Evolutionary conservation across 2,888 invertebrate species (phyloP), one percentile per base, ranked within the genome.

Genomic region (Morpho deidamia): DNA sequence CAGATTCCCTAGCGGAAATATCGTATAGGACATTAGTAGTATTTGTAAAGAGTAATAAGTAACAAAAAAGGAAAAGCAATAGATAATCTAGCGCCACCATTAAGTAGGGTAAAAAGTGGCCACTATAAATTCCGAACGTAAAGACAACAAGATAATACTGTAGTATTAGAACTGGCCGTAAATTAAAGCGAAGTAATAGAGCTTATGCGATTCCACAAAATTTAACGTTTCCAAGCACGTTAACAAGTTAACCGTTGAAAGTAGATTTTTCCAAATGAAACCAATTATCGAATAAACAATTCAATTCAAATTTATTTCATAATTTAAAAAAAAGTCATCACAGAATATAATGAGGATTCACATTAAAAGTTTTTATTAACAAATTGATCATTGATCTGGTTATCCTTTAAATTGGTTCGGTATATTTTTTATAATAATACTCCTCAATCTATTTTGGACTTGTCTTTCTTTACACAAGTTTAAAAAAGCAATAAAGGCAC

Each of bases 121-220:
- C 44, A 32, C 57, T n/a, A 51, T 60, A 57, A 55, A 58, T 60
- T 57, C 35, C 11, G 42, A 53, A 51, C 43, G 53, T 57, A 60
- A 55, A 55, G 57, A 60, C 59, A 57, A 57, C 51, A 55, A 55
- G 58, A 58, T 60, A 55, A 58, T 58, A 53, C 56, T 46, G 50
- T 38, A 53, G 56, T 58, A 58, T 62, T 62, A 62, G 56, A 50
- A 48, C 45, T 47, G 44, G 40, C 57, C 59, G 53, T 61, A 62
- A 62, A 62, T 62, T 61, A 58, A 53, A 56, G 57, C 52, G 45
- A 59, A 60, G 56, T 57, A 58, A 58, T 57, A 53, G 55, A 59
- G 61, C 60, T 62, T 57, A 60, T 56, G 54, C 61, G 53, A 56
- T 56, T 56, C 48, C 52, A 56, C 47, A 37, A 53, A 59, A 59